Evolutionary conservation across 2,888 invertebrate species (phyloP).

Genomic region (Phengaris arion): DNA sequence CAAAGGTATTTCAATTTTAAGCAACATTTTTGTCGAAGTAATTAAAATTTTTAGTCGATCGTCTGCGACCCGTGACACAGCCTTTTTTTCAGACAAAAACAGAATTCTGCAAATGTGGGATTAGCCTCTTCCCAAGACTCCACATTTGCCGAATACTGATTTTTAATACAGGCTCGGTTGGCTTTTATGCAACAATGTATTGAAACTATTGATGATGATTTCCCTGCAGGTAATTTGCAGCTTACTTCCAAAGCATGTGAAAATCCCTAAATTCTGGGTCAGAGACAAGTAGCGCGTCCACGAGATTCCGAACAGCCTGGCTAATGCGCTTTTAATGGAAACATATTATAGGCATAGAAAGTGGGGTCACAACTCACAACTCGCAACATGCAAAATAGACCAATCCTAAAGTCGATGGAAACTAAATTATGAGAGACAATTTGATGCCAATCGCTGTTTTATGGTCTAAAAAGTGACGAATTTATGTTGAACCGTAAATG

Average conservation of each 20-base stretch:
- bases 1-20: not conserved
- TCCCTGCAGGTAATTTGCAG: not conserved
- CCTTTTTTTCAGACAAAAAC: too few species aligned
- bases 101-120: too few species aligned
- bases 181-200: not conserved
- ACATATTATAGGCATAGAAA: conserved; percentile 59
- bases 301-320: conserved; percentile 1
- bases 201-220: not conserved
- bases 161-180: too few species aligned
- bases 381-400: conserved; percentile 27
- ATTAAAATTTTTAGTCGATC: too few species aligned
- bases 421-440: conserved; percentile 43
- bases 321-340: conserved; percentile 70
- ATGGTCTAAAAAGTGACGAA: conserved; percentile 52
- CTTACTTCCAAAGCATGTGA: conserved; percentile 17
- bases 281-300: not conserved
- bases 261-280: conserved; percentile 27
- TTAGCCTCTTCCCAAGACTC: too few species aligned
- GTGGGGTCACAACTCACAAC: conserved; percentile 43
- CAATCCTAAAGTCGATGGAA: conserved; percentile 28
- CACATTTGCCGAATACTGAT: too few species aligned
- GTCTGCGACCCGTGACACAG: too few species aligned
- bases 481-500: conserved; percentile 35
- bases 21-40: not conserved
- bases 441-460: conserved; percentile 53